Percentiles rank a stretch among this genome's conserved stretches.
These are phyloP conservation scores for Conger conger DNA, from an alignment of 2,113 vertebrate species.

Conservation along the genomic window DNA sequence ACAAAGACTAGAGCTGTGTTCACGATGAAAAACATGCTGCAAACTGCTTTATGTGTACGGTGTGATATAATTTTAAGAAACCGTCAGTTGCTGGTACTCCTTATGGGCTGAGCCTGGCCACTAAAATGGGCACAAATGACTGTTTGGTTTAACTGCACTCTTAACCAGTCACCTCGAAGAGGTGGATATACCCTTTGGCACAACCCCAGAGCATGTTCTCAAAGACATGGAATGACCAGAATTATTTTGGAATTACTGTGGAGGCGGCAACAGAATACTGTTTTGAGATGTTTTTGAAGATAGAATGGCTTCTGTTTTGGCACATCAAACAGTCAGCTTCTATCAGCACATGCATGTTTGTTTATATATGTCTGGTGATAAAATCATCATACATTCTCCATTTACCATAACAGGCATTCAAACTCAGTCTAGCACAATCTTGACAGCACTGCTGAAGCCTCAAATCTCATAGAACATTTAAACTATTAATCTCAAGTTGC, in stretches of 20 bases:
- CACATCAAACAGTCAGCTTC: not conserved
- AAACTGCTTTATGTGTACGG: too few species aligned
- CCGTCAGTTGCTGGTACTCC: too few species aligned
- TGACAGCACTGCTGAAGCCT: not conserved
- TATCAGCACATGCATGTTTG: not conserved
- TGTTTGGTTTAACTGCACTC: too few species aligned
- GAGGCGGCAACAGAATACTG: too few species aligned
- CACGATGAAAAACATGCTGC: too few species aligned
- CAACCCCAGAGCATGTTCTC: not conserved
- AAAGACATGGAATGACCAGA: not conserved
- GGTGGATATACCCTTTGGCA: too few species aligned
- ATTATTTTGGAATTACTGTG: too few species aligned
- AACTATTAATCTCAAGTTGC: too few species aligned
- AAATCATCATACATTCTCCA: not conserved
- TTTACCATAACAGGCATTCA: constrained; percentile 3
- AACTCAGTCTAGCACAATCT: not conserved
- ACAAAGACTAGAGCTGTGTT: constrained; percentile 45
- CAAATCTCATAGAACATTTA: not conserved
- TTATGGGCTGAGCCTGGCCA: too few species aligned
- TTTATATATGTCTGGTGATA: not conserved
- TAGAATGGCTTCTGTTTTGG: not conserved
- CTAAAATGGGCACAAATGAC: too few species aligned
- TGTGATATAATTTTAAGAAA: too few species aligned
- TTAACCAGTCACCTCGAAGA: too few species aligned
- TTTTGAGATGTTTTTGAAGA: not conserved